Evolutionary conservation across 2,113 vertebrate genomes (phyloP).

Genomic region (Plecotus auritus): DNA sequence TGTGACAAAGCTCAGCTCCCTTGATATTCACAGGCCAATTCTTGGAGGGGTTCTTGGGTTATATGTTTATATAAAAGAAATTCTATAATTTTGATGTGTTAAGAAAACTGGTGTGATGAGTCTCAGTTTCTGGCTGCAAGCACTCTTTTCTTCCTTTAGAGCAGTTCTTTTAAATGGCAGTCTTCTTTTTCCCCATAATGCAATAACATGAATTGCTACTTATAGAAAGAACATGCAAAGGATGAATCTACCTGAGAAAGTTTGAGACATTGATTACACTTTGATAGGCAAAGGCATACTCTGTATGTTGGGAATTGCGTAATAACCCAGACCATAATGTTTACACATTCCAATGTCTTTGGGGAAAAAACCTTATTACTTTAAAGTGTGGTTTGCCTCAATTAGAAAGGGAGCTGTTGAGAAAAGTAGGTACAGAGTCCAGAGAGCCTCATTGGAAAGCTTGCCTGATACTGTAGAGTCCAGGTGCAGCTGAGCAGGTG

Average conservation of each 20-base stretch:
- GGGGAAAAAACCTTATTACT: neutral
- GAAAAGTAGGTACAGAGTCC: neutral
- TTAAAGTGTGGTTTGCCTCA: neutral
- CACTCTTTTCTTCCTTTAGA: neutral
- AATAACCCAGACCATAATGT: neutral
- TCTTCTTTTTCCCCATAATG: neutral
- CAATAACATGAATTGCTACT: neutral
- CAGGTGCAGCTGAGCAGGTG: neutral
- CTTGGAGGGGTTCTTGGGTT: neutral
- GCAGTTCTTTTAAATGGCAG: neutral
- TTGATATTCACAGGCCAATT: neutral
- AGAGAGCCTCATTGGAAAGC: neutral
- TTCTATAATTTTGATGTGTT: neutral
- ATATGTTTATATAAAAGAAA: neutral
- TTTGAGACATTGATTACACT: neutral
- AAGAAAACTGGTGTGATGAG: neutral
- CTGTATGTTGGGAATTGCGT: neutral
- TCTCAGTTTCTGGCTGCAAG: neutral
- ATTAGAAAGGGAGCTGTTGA: neutral
- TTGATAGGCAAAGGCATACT: neutral
- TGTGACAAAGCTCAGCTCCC: neutral
- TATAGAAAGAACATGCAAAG: neutral
- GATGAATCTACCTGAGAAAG: neutral
- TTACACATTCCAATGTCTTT: neutral
- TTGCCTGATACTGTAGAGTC: neutral